These are phyloP conservation scores for Hirtodrosophila trivittata DNA, from an alignment of 2,888 invertebrate genomes.

Conservation along the genomic window DNA sequence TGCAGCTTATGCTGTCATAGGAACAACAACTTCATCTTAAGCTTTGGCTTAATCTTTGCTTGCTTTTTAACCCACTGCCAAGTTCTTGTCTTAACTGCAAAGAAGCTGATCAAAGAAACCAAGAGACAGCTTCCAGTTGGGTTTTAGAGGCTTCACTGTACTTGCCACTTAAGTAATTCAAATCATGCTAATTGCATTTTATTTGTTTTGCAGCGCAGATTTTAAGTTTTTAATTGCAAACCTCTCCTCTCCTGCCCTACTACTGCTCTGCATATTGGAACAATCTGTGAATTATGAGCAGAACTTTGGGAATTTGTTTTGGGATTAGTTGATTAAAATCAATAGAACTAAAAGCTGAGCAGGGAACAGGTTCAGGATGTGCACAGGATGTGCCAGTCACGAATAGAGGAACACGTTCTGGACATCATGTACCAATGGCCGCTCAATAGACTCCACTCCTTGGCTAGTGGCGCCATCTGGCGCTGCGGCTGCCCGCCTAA, in stretches of 20 bases:
- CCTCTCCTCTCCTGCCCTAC: conserved; percentile 1
- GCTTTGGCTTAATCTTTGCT: not conserved
- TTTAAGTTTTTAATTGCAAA: conserved; percentile 71
- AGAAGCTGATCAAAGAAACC: too few species aligned
- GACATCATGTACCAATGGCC: conserved; percentile 52
- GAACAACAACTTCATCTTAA: not conserved
- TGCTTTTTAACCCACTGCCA: too few species aligned
- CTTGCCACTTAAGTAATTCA: conserved; percentile 82
- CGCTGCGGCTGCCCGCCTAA: conserved; percentile 40
- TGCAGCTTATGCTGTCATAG: too few species aligned
- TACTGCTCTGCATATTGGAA: not conserved
- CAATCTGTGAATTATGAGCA: not conserved
- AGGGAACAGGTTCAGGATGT: too few species aligned
- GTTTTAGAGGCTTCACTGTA: conserved; percentile 43
- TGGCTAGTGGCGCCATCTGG: conserved; percentile 52
- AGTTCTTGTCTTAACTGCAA: too few species aligned
- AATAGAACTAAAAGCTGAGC: too few species aligned
- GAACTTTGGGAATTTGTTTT: too few species aligned
- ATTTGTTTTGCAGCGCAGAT: conserved; percentile 81
- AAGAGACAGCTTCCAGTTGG: too few species aligned
- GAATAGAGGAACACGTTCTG: conserved; percentile 27
- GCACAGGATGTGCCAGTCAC: too few species aligned
- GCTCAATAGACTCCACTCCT: conserved; percentile 56
- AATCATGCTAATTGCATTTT: conserved; percentile 84
- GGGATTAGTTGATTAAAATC: too few species aligned